These are phyloP conservation scores for Rattus norvegicus DNA, from an alignment of 2,113 vertebrate species.

Conservation along the genomic window GRCr8 NC_086035.1:22924501-22925000, in stretches of 20 bases:
- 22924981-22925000: too few relatives aligned
- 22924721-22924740: rapidly evolving
- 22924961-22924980: too few relatives aligned
- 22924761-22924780: background rate
- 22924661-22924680: background rate
- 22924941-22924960: too few relatives aligned
- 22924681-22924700: background rate
- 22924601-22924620: background rate
- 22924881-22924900: too few relatives aligned
- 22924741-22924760: background rate
- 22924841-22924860: too few relatives aligned
- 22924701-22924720: background rate
- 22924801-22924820: too few relatives aligned
- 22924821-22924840: too few relatives aligned
- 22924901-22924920: too few relatives aligned
- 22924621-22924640: background rate
- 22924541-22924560: background rate
- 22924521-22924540: background rate
- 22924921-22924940: too few relatives aligned
- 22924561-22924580: background rate
- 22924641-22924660: background rate
- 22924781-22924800: too few relatives aligned
- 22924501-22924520: background rate
- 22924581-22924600: background rate
- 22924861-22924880: too few relatives aligned